Base-by-base conservation (phyloP, 2,888 invertebrate species). In the Conops quadrifasciatus region DNA sequence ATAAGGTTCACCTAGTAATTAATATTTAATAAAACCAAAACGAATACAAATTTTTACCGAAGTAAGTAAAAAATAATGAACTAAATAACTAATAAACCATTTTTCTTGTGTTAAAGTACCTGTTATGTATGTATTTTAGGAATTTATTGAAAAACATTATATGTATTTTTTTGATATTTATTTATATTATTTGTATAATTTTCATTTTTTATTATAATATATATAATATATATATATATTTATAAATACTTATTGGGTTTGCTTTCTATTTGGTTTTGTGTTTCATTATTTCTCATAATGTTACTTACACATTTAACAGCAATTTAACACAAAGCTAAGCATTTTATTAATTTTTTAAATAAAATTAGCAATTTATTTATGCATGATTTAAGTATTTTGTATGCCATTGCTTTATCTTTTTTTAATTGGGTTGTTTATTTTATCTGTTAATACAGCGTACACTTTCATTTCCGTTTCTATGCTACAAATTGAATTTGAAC, bases 291-390 rank as follows among this genome's bases (percentile, higher is more conserved):
- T 70, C 72, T 66, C 56, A 51, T 71, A 71, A 67, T 72, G 75
- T 77, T 80, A 82, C 80, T 83, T 82, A 82, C 83, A 85, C 82
- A 85, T 84, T 85, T 81, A 85, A 85, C 84, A 85, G 84, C 84
- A 83, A 85, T 81, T 83, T 82, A 85, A 85, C 85, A 85, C 84
- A 85, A 85, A 85, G 84, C 84, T 83, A 84, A 85, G 85, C 85
- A 84, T 78, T 79, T 73, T 56, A 74, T 76, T 75, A 15, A 13
- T 77, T 71, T 75, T 74, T 71, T 68, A n/a, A n/a, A n/a, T n/a
- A n/a, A n/a, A n/a, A n/a, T n/a, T n/a, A n/a, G n/a, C n/a, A n/a
- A n/a, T 74, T 76, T 68, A 65, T 71, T 68, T 74, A 72, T 74
- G 70, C 75, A 75, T 75, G 76, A 71, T 75, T 74, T 47, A 59